Evolutionary conservation across 1,140 invertebrate genomes (phyloP).

Genomic region (Pachypsylla venusta): DNA sequence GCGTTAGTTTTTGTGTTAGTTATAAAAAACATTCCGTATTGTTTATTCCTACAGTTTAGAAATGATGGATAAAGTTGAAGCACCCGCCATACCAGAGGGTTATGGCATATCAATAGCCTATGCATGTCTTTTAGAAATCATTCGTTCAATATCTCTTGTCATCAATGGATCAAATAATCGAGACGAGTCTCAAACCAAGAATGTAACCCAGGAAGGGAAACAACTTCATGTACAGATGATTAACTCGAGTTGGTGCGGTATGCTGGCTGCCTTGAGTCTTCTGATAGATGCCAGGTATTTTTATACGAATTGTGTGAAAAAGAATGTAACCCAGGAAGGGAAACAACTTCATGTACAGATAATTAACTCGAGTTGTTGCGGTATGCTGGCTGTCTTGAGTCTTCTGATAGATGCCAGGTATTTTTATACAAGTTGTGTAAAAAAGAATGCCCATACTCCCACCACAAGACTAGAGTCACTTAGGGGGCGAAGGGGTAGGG

Average conservation of each 20-base stretch:
- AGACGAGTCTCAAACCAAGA: slow-evolving; percentile 24
- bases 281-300: slow-evolving; percentile 75
- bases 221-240: slow-evolving; percentile 57
- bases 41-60: slow-evolving; percentile 54
- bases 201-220: slow-evolving; percentile 18
- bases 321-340: slow-evolving; percentile 20
- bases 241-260: slow-evolving; percentile 88
- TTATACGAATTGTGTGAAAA: no score
- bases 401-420: slow-evolving; percentile 82
- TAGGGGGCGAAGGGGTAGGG: no score
- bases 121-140: slow-evolving; percentile 76
- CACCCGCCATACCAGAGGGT: slow-evolving; percentile 81
- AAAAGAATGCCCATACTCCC: no score
- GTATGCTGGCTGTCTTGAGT: slow-evolving; percentile 78
- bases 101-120: slow-evolving; percentile 92
- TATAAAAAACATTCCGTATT: no score
- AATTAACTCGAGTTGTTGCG: slow-evolving; percentile 90
- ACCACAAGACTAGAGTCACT: no score
- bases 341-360: slow-evolving; percentile 47
- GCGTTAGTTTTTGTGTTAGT: no score
- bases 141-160: slow-evolving; percentile 55
- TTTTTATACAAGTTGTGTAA: slow-evolving; percentile 19
- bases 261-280: slow-evolving; percentile 77
- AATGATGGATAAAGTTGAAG: slow-evolving; percentile 86
- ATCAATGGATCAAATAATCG: slow-evolving; percentile 42